Percentiles rank a stretch among this genome's conserved stretches.
Conservation (phyloP, 2,113 vertebrate species). For the Protobothrops mucrosquamatus region DNA sequence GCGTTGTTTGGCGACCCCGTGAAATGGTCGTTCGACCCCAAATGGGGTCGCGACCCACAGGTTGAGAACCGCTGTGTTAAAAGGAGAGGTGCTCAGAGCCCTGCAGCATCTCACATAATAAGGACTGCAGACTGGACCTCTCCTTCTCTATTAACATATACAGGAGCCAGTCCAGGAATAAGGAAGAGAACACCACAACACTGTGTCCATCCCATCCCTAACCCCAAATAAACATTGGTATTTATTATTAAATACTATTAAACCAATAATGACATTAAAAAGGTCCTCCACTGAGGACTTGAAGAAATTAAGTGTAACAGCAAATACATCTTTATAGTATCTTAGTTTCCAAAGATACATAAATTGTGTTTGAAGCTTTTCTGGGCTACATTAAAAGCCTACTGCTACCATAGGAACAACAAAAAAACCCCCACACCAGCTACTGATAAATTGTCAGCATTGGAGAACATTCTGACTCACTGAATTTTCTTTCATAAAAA, state of each 20-base stretch:
- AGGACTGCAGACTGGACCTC: not conserved
- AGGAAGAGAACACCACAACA: not conserved
- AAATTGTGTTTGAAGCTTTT: not conserved
- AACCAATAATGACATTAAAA: not conserved
- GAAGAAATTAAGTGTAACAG: not conserved
- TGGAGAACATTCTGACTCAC: slow-evolving; percentile 40
- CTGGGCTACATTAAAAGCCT: slow-evolving; percentile 17
- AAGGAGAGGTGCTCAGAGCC: not conserved
- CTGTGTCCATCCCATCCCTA: not conserved
- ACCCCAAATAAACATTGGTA: not conserved
- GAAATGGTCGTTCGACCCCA: too few relatives aligned
- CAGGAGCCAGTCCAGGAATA: not conserved
- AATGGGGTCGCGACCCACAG: too few relatives aligned
- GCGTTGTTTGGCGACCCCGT: too few relatives aligned
- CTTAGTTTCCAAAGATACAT: not conserved
- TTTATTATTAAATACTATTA: not conserved
- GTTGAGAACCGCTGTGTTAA: too few relatives aligned
- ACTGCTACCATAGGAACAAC: slow-evolving; percentile 8
- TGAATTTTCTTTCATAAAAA: not conserved
- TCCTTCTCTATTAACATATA: not conserved
- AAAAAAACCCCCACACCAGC: not conserved
- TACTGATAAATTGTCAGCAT: slow-evolving; percentile 38
- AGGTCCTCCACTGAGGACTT: not conserved
- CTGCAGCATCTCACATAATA: not conserved
- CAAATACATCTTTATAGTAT: not conserved